Evolutionary conservation across 1,140 invertebrate genomes (phyloP), one percentile per base, ranked within the genome.

Genomic region (Plutomurus gul): DNA sequence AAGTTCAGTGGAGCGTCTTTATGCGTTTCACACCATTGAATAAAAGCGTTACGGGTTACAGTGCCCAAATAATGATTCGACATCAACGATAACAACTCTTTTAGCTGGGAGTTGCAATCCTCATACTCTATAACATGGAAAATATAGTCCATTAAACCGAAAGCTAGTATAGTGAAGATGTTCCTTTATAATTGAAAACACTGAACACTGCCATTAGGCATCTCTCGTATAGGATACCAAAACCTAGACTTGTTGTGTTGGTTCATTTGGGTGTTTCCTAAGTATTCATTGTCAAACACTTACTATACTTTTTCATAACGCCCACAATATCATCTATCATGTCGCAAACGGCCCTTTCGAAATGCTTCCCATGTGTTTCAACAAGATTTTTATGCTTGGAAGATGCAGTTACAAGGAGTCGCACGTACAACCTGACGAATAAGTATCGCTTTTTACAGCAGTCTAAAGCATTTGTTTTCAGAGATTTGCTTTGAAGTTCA

Each of bases 241-340:
- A 7, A 60, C 8, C n/a, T n/a, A n/a, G n/a, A n/a, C n/a, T n/a
- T n/a, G n/a, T n/a, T n/a, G n/a, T n/a, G n/a, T n/a, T n/a, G n/a
- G n/a, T n/a, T n/a, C n/a, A n/a, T n/a, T n/a, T n/a, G n/a, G n/a
- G n/a, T n/a, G n/a, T n/a, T 46, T 46, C 43, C 13, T 18, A 46
- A n/a, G 16, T n/a, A 13, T 18, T 18, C 3, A 56, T 56, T 56
- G 49, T 56, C 11, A 18, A 72, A 77, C 18, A 10, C 87, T 87
- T 84, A 91, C 91, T 89, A 81, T 87, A 87, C 5, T 46, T 70
- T 51, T 85, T 85, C 74, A 90, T 88, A 10, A 90, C 87, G 4
- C 85, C 85, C 85, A 91, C 91, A 84, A 90, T 89, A 81, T 92
- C 90, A 56, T 90, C 89, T 13, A 91, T 84, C 84, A 92, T 88